Evolutionary conservation across 2,113 vertebrate species (phyloP), one percentile per base, ranked within the genome.

Genomic region (Pelobates fuscus): DNA sequence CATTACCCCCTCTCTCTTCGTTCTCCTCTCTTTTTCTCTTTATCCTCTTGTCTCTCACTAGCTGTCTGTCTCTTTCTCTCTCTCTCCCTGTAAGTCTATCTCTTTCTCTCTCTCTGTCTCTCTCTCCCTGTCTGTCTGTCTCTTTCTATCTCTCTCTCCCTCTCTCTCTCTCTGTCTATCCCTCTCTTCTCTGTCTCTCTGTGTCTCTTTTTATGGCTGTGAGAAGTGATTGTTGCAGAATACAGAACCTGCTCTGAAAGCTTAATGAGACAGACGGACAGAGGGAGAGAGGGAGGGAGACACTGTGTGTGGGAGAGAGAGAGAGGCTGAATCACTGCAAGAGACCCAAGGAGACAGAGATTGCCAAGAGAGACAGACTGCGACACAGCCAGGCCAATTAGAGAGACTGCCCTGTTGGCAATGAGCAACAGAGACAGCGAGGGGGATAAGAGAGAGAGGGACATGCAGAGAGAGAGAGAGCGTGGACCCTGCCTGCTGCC

Each of bases 231-330:
- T 59, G 55, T 59, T 44, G 67, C 68, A 59, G 57, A 30, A 71
- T 20, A 61, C 27, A 62, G 21, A 70, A 60, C 68, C 30, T 62
- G 69, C 69, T 41, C 69, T 59, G 69, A 61, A 71, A 71, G 26
- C 69, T 37, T 71, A 71, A 71, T 60, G 70, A 72, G 70, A 62
- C 58, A 64, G 70, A 54, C 27, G 26, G 70, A 63, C 59, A 54
- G 44, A 21, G 26, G 23, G 68, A 12, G 8, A 60, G 69, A 32
- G 69, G 43, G 58, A 23, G 69, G 25, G 70, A 54, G 70, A 24
- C 41, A 18, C 49, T 52, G 27, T 54, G 68, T 27, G 67, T 57
- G 29, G 37, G 24, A 60, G 69, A 55, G 23, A 71, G 68, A 26
- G 55, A 62, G 55, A 62, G 15, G 37, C 18, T n/a, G 69, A 71